phyloP scores from a whole-genome alignment of 2,888 invertebrate genomes.

The Brenthis ino region DNA sequence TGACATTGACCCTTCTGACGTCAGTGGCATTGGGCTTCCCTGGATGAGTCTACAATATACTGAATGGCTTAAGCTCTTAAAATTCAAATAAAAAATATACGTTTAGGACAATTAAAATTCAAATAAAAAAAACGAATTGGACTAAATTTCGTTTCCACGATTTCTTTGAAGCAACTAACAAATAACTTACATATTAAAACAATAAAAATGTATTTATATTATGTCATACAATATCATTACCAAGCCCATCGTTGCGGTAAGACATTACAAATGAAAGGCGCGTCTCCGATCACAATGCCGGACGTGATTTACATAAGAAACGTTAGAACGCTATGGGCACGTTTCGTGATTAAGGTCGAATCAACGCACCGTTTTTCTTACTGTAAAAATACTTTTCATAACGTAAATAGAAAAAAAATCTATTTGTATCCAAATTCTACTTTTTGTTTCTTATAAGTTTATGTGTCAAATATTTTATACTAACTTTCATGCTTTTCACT shows the following conservation, averaged over 20 bases:
- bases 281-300: constrained; percentile 22
- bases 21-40: constrained; percentile 43
- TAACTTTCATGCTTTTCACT: no score
- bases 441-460: neutral
- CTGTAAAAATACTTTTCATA: neutral
- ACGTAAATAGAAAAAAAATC: neutral
- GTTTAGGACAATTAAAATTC: no score
- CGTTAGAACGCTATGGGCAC: constrained; percentile 20
- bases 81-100: no score
- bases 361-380: constrained; percentile 15
- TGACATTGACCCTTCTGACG: constrained; percentile 65
- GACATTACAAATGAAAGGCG: constrained; percentile 22
- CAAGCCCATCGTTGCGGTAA: constrained; percentile 10
- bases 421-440: neutral
- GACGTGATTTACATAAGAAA: constrained; percentile 24
- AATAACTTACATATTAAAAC: neutral
- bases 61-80: no score
- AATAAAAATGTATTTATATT: constrained; percentile 7
- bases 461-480: no score
- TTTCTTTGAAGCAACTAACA: neutral
- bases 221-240: constrained; percentile 8
- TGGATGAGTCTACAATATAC: constrained; percentile 28
- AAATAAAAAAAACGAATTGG: no score
- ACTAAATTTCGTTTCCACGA: no score
- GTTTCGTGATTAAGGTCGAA: constrained; percentile 28